Evolutionary conservation across 2,113 vertebrate genomes (phyloP), one percentile per base, ranked within the genome.

Genomic region (Lamprologus tigripictilis): DNA sequence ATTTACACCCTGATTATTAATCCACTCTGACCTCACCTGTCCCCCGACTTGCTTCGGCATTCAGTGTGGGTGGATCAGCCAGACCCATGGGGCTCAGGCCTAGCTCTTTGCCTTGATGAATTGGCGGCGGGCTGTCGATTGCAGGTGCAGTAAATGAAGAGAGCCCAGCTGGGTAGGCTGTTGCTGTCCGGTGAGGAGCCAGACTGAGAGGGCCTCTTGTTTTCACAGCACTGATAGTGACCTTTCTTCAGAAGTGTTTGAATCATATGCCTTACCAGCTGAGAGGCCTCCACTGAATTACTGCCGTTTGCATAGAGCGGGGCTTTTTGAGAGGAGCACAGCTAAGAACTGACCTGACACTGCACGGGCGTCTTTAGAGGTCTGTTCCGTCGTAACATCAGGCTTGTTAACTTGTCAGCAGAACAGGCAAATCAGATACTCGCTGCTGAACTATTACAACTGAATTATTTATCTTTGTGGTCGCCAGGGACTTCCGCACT

Each of bases 1-100:
- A 93, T 93, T 91, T 92, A 90, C 63, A 71, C 58, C 21, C 53
- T 57, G 83, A 91, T 93, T 93, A 94, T 94, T 93, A 92, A 93
- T 95, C 90, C 49, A 33, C 66, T 71, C 79, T 84, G 88, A 90
- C 86, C 86, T 92, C 86, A 87, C 88, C 90, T 92, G 88, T 90
- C 87, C 73, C 14, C 49, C 14, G 76, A 19, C 76, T 85, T 61
- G 61, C 86, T 78, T 88, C 84, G 8, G 35, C 33, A 63, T 87
- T 91, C 63, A 61, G 82, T 23, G 80, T 85, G 86, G 90, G 91
- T 90, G 85, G 94, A 93, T 80, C 84, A 58, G 23, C 23, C 81
- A 42, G 68, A 21, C 73, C 84, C 87, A 10, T 16, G 33, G 78
- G 57, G 78, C 80, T 68, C 35, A 80, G 26, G 84, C 71, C 19